Base-by-base conservation (phyloP, 2,888 invertebrate species). In the Trissolcus japonicus region DNA sequence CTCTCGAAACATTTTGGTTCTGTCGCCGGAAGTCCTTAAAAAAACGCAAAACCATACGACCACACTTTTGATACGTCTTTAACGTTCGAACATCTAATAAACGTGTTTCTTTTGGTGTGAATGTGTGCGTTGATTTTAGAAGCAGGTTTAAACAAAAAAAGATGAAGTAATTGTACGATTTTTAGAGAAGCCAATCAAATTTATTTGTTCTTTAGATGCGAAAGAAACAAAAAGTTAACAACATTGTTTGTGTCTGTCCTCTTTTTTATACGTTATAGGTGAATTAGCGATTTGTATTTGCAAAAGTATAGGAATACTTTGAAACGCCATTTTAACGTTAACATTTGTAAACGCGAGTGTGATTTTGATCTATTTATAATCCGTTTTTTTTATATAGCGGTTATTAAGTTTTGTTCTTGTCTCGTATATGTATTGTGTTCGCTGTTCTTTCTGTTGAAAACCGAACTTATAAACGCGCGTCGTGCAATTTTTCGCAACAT, bases 11-110 rank as follows among this genome's bases (percentile, higher is more conserved):
- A 4, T 25, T 61, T 74, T 74, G 4, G 53, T 68, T 63, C 48
- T 57, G 41, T 53, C 57, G 59, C 75, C 75, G 68, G 63, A 67
- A 60, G 69, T 68, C 54, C 40, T 53, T 19, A 68, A 46, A 25
- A 75, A 57, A 61, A 25, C 60, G 25, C 25, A 25, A 54, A 55
- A 55, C 21, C 29, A 56, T 54, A 43, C 57, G 63, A 74, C 35
- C 74, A 69, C 74, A 69, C 75, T 75, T 75, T 75, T 75, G 62
- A 75, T 75, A 75, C 69, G 63, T 75, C 62, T 74, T 67, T 63
- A 75, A 75, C 65, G 60, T 75, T 75, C 59, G 14, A 68, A 63
- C 74, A 75, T 63, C 35, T 68, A 60, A 68, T 73, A 66, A 59
- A 46, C 53, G 48, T 68, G 50, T 63, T 71, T 59, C 59, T 69